Evolutionary conservation across 2,113 vertebrate species (phyloP).

Genomic region (Bucco capensis): DNA sequence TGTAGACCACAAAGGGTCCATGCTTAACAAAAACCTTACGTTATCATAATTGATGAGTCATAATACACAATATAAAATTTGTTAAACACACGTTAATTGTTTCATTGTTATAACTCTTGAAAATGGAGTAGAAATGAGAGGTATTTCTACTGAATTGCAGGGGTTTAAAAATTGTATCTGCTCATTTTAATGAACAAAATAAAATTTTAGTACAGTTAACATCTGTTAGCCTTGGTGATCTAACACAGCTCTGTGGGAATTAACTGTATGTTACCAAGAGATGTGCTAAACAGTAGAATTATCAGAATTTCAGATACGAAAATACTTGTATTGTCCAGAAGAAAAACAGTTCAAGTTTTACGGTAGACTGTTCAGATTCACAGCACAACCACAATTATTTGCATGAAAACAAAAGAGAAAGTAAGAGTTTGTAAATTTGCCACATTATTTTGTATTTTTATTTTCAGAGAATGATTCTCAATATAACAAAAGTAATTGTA

Average conservation of each 20-base stretch:
- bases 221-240: neutral
- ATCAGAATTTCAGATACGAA: neutral
- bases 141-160: neutral
- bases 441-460: neutral
- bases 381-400: neutral
- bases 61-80: neutral
- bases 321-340: neutral
- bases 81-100: neutral
- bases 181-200: neutral
- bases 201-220: neutral
- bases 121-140: neutral
- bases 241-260: neutral
- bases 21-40: neutral
- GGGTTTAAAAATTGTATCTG: neutral
- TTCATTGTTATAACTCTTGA: neutral
- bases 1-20: neutral
- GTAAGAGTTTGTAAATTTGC: neutral
- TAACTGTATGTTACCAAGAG: neutral
- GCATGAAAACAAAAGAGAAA: neutral
- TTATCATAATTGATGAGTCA: neutral
- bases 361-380: neutral
- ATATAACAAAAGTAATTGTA: neutral
- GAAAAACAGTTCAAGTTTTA: neutral
- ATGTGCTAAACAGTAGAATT: neutral
- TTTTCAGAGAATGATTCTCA: neutral